Percentiles rank a stretch among this genome's conserved stretches.
Conservation (phyloP, 2,797 vertebrate genomes). For the Pyrrhura leucotis region DNA sequence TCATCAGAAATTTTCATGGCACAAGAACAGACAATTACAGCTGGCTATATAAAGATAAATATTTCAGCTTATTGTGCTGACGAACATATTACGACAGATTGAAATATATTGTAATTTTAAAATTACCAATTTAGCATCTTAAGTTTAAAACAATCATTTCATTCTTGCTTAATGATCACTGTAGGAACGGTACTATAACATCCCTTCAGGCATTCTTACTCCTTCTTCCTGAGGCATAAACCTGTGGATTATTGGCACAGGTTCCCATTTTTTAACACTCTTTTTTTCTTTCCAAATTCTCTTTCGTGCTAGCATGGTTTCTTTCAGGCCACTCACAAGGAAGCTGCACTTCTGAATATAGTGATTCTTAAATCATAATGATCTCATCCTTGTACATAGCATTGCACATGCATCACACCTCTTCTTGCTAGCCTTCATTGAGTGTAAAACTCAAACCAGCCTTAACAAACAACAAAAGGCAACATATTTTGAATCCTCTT, state of each 20-base stretch:
- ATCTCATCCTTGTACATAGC: not conserved
- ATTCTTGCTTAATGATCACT: not conserved
- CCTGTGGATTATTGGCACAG: not conserved
- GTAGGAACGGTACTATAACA: not conserved
- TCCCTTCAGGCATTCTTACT: not conserved
- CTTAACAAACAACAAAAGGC: not conserved
- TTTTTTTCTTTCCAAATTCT: not conserved
- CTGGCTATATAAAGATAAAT: not conserved
- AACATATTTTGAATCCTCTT: not conserved
- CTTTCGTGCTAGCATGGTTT: not conserved
- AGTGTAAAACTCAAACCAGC: not conserved
- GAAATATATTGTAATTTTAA: not conserved
- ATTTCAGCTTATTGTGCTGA: not conserved
- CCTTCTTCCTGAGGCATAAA: not conserved
- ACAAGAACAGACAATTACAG: not conserved
- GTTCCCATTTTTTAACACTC: not conserved
- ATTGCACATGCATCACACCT: accelerated
- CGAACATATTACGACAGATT: not conserved
- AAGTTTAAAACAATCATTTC: not conserved
- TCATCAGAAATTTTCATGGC: not conserved
- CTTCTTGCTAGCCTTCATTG: not conserved
- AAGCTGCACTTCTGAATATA: not conserved
- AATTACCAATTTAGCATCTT: not conserved
- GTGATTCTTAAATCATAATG: not conserved
- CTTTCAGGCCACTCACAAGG: not conserved